Conservation (phyloP, 2,888 invertebrate genomes). For the Apeira syringaria region DNA sequence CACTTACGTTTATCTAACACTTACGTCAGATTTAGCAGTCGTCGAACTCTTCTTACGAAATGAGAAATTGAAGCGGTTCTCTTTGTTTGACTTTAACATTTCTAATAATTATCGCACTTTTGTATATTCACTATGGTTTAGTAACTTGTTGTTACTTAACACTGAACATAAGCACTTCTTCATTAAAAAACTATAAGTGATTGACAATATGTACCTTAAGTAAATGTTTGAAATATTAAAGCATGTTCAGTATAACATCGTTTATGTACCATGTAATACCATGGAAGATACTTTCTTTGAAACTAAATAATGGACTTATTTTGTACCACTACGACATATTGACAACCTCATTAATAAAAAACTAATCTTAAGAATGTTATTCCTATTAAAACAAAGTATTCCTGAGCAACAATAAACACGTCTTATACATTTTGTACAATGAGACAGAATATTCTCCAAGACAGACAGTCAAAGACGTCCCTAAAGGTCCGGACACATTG, state of each 20-base stretch:
- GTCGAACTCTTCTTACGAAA: slow-evolving; percentile 22
- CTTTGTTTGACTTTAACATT: slow-evolving; percentile 29
- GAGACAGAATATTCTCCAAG: slow-evolving; percentile 6
- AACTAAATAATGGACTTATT: no score
- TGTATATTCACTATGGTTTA: slow-evolving; percentile 4
- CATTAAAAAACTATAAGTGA: no score
- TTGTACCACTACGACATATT: no score
- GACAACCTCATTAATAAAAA: no score
- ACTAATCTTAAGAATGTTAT: background rate
- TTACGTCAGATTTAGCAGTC: slow-evolving; percentile 28
- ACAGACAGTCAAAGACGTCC: slow-evolving; percentile 5
- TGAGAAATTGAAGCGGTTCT: slow-evolving; percentile 22
- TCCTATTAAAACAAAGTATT: slow-evolving; percentile 5
- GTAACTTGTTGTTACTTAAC: no score
- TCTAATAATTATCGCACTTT: slow-evolving; percentile 16
- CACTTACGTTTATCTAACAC: slow-evolving; percentile 17
- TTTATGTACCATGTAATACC: no score
- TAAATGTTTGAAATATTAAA: no score
- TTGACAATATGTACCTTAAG: no score
- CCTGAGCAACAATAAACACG: slow-evolving; percentile 6
- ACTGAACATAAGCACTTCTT: no score
- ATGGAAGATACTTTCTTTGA: no score
- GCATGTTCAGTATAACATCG: no score
- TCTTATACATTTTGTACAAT: slow-evolving; percentile 12
- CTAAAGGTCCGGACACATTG: slow-evolving; percentile 4